Evolutionary conservation across 1,140 invertebrate genomes (phyloP).

Genomic region (Myzus persicae): DNA sequence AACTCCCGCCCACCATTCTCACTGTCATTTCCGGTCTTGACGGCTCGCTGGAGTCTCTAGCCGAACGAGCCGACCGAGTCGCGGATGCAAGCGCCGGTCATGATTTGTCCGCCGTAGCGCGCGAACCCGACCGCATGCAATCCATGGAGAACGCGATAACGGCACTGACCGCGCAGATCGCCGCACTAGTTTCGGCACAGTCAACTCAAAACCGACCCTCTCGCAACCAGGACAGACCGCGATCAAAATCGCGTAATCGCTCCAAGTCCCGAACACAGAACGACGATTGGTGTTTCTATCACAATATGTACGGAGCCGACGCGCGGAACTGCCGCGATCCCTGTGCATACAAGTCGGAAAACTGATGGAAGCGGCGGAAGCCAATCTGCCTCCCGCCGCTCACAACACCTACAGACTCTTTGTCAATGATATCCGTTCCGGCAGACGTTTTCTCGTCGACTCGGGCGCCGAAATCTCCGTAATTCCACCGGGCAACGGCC

Average conservation of each 20-base stretch:
- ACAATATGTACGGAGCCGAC: neutral
- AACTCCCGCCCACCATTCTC: neutral
- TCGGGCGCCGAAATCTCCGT: neutral
- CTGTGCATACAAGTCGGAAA: neutral
- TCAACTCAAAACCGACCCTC: neutral
- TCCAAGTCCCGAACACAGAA: neutral
- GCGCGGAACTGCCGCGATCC: neutral
- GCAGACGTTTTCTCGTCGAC: neutral
- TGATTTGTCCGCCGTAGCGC: neutral
- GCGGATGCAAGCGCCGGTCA: neutral
- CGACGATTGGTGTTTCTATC: neutral
- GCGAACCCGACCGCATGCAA: neutral
- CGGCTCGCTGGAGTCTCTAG: neutral
- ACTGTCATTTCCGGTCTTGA: neutral
- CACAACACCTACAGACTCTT: neutral
- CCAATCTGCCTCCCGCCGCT: neutral
- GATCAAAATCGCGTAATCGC: neutral
- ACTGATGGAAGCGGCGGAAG: neutral
- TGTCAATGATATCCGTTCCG: neutral
- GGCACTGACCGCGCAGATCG: neutral
- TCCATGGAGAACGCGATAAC: neutral
- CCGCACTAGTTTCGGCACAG: neutral
- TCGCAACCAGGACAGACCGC: neutral
- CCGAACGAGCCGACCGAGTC: neutral
- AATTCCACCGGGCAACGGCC: neutral